Percentiles rank a stretch among this genome's conserved stretches.
Evolutionary conservation across 2,797 vertebrate genomes (phyloP).

Genomic region (Melanotaenia trifasciata): DNA sequence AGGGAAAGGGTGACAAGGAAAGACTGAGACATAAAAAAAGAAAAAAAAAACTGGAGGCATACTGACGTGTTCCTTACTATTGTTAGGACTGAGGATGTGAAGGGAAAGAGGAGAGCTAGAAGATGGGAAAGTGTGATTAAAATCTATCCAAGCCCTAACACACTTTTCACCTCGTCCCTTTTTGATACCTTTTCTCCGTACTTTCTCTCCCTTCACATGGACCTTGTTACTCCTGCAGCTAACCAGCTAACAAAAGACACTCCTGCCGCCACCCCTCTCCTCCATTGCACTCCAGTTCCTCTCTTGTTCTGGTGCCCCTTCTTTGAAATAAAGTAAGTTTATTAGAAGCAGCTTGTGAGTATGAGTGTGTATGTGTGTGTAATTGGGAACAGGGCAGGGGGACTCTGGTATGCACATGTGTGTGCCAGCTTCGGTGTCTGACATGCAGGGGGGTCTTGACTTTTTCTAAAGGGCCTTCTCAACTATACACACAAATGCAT

Average conservation of each 20-base stretch:
- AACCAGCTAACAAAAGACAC: conserved; percentile 76
- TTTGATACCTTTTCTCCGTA: conserved; percentile 23
- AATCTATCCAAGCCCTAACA: conserved; percentile 34
- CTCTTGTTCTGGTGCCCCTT: conserved; percentile 46
- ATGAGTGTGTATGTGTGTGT: conserved; percentile 37
- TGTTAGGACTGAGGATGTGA: conserved; percentile 34
- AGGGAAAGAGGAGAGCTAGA: conserved; percentile 24
- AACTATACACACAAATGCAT: conserved; percentile 16
- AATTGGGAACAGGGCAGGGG: conserved; percentile 75
- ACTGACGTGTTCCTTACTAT: conserved; percentile 9
- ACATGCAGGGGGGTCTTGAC: conserved; percentile 76
- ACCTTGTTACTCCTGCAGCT: conserved; percentile 82
- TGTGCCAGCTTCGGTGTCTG: conserved; percentile 81
- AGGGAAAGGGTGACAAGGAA: conserved; percentile 38
- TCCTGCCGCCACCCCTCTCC: conserved; percentile 66
- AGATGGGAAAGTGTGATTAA: conserved; percentile 41
- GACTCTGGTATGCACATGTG: conserved; percentile 85
- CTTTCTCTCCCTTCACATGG: conserved; percentile 81
- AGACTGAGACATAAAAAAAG: conserved; percentile 23
- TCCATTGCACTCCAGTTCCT: conserved; percentile 51
- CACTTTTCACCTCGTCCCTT: background rate
- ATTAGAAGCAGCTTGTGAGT: conserved; percentile 80
- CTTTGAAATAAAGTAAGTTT: conserved; percentile 77
- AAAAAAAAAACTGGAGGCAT: conserved; percentile 15
- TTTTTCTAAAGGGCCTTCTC: conserved; percentile 58